These are phyloP conservation scores for Biston stratarius DNA, from an alignment of 2,888 invertebrate genomes.

Conservation along the genomic window DNA sequence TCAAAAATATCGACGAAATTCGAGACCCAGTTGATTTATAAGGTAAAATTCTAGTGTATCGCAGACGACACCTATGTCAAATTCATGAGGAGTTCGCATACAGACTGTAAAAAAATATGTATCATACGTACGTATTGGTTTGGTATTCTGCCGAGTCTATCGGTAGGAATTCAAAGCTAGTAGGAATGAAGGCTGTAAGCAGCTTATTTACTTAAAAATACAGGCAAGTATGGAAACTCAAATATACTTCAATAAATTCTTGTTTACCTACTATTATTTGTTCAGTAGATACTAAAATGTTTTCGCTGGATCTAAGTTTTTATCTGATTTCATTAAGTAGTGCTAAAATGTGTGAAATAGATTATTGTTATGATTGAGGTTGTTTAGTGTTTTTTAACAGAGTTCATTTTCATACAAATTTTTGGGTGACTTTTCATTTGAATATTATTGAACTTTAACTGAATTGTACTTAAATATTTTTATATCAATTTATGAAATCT, in stretches of 20 bases:
- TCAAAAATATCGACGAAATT: constrained; percentile 22
- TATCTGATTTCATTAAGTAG: no score
- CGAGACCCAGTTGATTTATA: constrained; percentile 37
- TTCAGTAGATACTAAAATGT: no score
- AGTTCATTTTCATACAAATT: no score
- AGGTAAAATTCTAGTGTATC: constrained; percentile 51
- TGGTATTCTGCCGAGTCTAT: constrained; percentile 5
- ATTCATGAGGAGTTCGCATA: constrained; percentile 60
- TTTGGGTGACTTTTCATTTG: no score
- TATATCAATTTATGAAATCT: no score
- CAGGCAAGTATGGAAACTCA: background rate
- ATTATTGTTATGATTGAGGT: no score
- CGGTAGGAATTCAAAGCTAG: background rate
- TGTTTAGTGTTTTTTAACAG: no score
- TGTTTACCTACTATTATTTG: no score
- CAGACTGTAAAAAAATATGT: constrained; percentile 49
- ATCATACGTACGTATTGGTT: constrained; percentile 24
- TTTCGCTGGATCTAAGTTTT: no score
- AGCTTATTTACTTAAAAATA: background rate
- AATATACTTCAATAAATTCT: background rate
- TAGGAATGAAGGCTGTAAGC: background rate
- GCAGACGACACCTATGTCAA: constrained; percentile 55
- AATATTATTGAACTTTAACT: no score
- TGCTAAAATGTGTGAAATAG: no score
- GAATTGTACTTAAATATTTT: no score